phyloP scores from a whole-genome alignment of 2,888 invertebrate genomes.

The Parthenolecanium corni region DNA sequence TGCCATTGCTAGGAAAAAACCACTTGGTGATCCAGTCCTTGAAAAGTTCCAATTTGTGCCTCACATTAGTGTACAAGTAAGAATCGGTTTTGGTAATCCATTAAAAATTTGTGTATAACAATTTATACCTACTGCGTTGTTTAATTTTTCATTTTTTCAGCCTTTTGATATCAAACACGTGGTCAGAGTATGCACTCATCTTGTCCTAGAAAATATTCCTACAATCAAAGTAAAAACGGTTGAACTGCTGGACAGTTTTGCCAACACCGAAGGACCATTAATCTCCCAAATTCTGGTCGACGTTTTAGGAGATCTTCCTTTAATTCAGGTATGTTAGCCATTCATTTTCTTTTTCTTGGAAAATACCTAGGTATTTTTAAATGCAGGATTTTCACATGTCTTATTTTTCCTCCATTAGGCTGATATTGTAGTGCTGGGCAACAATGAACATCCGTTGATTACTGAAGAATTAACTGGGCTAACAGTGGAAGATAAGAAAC shows the following conservation, averaged over 20 bases:
- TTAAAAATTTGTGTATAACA: not conserved
- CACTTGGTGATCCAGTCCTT: slow-evolving; percentile 60
- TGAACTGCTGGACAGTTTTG: slow-evolving; percentile 45
- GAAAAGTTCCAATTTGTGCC: slow-evolving; percentile 65
- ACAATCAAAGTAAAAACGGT: slow-evolving; percentile 50
- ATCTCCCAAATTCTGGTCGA: slow-evolving; percentile 47
- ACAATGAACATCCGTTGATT: slow-evolving; percentile 38
- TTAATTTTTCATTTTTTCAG: slow-evolving; percentile 29
- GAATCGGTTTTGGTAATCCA: not conserved
- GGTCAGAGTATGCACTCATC: slow-evolving; percentile 52
- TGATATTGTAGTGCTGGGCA: slow-evolving; percentile 46
- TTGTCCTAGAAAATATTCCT: slow-evolving; percentile 59
- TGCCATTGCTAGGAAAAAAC: slow-evolving; percentile 55
- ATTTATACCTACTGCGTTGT: slow-evolving; percentile 35
- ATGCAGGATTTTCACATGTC: not conserved
- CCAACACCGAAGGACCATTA: slow-evolving; percentile 43
- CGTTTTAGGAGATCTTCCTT: slow-evolving; percentile 49
- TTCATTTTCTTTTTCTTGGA: too few species aligned
- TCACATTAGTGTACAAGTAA: slow-evolving; percentile 38
- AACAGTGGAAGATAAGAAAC: slow-evolving; percentile 50
- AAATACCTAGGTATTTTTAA: not conserved
- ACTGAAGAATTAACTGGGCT: slow-evolving; percentile 42
- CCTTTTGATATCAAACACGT: slow-evolving; percentile 41
- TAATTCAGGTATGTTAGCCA: slow-evolving; percentile 35
- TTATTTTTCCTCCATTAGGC: slow-evolving; percentile 44